Percentiles rank a stretch among this genome's conserved stretches.
phyloP scores from a whole-genome alignment of 2,888 invertebrate genomes.

The Drosophila aldrichi region DNA sequence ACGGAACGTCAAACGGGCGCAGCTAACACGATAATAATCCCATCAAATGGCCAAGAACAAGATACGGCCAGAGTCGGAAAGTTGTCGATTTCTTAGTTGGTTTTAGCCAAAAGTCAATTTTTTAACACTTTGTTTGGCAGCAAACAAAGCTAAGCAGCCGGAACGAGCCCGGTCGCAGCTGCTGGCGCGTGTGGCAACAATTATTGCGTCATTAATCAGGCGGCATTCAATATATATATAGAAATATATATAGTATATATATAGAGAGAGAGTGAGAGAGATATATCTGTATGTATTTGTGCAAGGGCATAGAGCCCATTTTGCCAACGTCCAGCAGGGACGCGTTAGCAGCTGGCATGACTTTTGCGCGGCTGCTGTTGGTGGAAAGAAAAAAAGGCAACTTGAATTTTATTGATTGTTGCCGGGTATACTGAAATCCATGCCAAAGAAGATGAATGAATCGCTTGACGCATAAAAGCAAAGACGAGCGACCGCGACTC shows the following conservation, averaged over 20 bases:
- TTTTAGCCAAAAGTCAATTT: slow-evolving; percentile 64
- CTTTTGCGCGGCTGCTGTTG: slow-evolving; percentile 59
- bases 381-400: slow-evolving; percentile 56
- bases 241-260: slow-evolving; percentile 10
- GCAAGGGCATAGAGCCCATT: neutral
- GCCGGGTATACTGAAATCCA: slow-evolving; percentile 52
- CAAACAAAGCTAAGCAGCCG: slow-evolving; percentile 54
- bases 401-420: slow-evolving; percentile 80
- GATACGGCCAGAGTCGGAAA: slow-evolving; percentile 14
- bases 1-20: slow-evolving; percentile 65
- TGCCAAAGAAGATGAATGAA: slow-evolving; percentile 80
- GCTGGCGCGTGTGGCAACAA: slow-evolving; percentile 67
- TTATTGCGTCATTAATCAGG: slow-evolving; percentile 83
- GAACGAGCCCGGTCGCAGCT: slow-evolving; percentile 7
- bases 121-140: slow-evolving; percentile 68
- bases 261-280: too few relatives aligned
- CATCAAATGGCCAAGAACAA: slow-evolving; percentile 67
- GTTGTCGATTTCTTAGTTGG: neutral
- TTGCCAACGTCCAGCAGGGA: slow-evolving; percentile 7
- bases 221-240: slow-evolving; percentile 61
- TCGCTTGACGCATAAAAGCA: slow-evolving; percentile 52
- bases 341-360: slow-evolving; percentile 67
- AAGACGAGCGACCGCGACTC: neutral
- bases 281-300: slow-evolving; percentile 1
- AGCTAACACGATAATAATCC: slow-evolving; percentile 78